A percentile compares a stretch with the other conserved stretches of the same genome.
Evolutionary conservation across 1,140 invertebrate genomes (phyloP).

Genomic region (Scaptomyza hsui): DNA sequence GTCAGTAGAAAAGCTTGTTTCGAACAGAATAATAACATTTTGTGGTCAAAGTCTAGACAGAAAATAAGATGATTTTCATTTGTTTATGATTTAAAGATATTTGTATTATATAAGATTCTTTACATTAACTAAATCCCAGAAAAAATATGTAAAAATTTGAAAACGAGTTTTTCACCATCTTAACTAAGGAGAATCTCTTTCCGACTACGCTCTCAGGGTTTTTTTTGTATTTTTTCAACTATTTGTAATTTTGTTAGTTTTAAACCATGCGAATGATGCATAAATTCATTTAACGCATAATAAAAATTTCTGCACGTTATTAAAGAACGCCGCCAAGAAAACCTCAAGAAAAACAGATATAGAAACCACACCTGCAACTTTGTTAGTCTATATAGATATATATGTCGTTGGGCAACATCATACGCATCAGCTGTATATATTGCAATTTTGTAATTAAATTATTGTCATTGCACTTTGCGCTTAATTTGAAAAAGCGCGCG

Average conservation of each 20-base stretch:
- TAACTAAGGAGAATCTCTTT: background rate
- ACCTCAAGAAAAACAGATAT: conserved; percentile 2
- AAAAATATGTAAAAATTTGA: too few relatives aligned
- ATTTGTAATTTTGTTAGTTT: conserved; percentile 44
- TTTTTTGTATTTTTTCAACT: background rate
- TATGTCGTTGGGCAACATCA: conserved; percentile 9
- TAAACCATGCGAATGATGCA: conserved; percentile 55
- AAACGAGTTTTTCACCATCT: too few relatives aligned
- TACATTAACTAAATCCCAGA: too few relatives aligned
- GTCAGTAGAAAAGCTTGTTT: conserved; percentile 6
- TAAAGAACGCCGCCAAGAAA: conserved; percentile 24
- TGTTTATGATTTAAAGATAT: too few relatives aligned
- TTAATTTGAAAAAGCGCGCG: conserved; percentile 58
- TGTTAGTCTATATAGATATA: conserved; percentile 3
- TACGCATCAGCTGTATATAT: conserved; percentile 33
- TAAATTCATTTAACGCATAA: conserved; percentile 81
- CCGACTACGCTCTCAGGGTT: background rate
- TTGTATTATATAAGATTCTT: too few relatives aligned
- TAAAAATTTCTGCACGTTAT: conserved; percentile 78
- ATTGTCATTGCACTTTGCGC: conserved; percentile 68
- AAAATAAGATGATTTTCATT: background rate
- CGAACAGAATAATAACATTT: background rate
- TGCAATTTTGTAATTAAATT: conserved; percentile 69
- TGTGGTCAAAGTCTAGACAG: background rate
- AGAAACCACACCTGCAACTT: conserved; percentile 26